Percentiles rank a stretch among this genome's conserved stretches.
Evolutionary conservation across 2,797 vertebrate species (phyloP).

Genomic region (Amniataba percoides): DNA sequence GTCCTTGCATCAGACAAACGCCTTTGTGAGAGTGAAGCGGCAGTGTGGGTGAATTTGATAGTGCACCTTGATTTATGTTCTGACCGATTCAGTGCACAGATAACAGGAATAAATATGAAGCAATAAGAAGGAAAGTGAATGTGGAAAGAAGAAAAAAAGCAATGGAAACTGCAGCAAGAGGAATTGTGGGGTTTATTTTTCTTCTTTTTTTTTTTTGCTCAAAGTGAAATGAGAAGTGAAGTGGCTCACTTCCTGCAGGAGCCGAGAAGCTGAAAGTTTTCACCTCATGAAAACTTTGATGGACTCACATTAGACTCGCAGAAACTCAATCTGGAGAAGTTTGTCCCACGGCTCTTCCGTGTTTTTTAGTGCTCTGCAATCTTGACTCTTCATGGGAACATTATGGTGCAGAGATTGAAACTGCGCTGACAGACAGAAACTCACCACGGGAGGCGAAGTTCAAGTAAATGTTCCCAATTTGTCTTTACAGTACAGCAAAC

Average conservation of each 20-base stretch:
- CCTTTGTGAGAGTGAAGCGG: slow-evolving; percentile 33
- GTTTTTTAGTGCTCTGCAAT: not conserved
- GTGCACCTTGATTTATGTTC: slow-evolving; percentile 48
- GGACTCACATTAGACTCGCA: not conserved
- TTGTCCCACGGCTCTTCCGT: not conserved
- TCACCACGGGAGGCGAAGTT: not conserved
- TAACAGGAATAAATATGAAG: slow-evolving; percentile 48
- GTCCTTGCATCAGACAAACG: slow-evolving; percentile 60
- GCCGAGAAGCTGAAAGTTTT: slow-evolving; percentile 12
- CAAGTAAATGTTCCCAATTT: not conserved
- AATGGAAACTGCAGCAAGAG: not conserved
- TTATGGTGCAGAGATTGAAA: not conserved
- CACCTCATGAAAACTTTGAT: slow-evolving; percentile 17
- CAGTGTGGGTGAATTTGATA: slow-evolving; percentile 12
- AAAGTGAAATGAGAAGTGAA: slow-evolving; percentile 26
- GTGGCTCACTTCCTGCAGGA: not conserved
- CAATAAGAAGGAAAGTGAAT: slow-evolving; percentile 13
- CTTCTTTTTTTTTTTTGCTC: not conserved
- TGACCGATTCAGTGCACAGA: slow-evolving; percentile 30
- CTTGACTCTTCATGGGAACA: not conserved
- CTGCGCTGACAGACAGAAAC: not conserved
- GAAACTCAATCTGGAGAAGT: slow-evolving; percentile 16
- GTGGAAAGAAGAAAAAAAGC: not conserved
- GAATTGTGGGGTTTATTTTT: not conserved
- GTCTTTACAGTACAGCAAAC: not conserved